These are phyloP conservation scores for Montipora sp. DNA, from an alignment of 64 coral and sea anemone genomes.

Conservation along the genomic window DNA sequence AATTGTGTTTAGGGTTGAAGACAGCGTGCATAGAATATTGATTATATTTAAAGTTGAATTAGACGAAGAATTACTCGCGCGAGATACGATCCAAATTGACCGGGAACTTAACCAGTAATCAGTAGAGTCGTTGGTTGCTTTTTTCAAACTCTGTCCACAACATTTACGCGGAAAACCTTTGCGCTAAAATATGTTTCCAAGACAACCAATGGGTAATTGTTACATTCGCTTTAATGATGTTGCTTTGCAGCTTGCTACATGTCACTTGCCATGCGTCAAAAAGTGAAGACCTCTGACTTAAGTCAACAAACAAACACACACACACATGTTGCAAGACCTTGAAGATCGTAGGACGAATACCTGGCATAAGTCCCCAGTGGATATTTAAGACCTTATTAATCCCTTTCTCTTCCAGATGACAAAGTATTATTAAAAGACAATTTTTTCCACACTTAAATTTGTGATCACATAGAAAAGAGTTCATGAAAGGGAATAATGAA, in stretches of 20 bases:
- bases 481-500: constrained; percentile 73
- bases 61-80: background rate
- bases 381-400: constrained; percentile 13
- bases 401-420: background rate
- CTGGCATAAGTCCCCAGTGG: background rate
- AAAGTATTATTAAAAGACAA: constrained; percentile 28
- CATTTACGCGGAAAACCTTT: background rate
- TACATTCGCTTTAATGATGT: constrained; percentile 15
- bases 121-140: background rate
- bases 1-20: background rate
- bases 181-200: background rate
- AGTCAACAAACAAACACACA: constrained; percentile 38
- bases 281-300: background rate
- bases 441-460: constrained; percentile 11
- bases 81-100: background rate
- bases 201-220: constrained; percentile 35
- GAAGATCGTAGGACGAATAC: constrained; percentile 5
- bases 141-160: background rate
- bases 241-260: constrained; percentile 1
- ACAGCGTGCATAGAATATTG: background rate
- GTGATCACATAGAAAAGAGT: constrained; percentile 40
- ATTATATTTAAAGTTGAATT: background rate
- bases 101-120: no score
- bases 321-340: background rate
- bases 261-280: constrained; percentile 18